These are phyloP conservation scores for Stichopus chloronotus DNA, from an alignment of 35 echinoderm and acorn worm genomes.

Conservation along the genomic window DNA sequence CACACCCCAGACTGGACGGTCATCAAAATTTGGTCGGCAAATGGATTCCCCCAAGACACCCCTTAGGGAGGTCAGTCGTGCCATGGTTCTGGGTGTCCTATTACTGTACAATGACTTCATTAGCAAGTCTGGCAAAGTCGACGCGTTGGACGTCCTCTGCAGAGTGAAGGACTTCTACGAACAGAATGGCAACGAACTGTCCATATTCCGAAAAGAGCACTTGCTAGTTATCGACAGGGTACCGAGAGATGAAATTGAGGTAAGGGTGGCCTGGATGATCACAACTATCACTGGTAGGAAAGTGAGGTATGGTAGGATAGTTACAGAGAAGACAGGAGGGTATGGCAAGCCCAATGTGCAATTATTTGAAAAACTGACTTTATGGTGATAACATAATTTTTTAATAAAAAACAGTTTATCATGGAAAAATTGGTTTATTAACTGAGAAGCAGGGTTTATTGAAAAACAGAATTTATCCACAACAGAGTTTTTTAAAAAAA, in stretches of 20 bases:
- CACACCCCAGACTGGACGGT: background rate
- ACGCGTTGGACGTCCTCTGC: constrained; percentile 60
- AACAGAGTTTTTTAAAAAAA: too few relatives aligned
- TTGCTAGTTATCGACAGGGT: constrained; percentile 49
- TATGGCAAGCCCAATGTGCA: too few relatives aligned
- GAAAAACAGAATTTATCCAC: too few relatives aligned
- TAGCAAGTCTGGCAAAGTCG: constrained; percentile 66
- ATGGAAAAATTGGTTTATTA: too few relatives aligned
- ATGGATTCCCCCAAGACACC: background rate
- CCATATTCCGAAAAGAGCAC: constrained; percentile 9
- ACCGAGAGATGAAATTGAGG: constrained; percentile 68
- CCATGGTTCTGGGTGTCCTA: background rate
- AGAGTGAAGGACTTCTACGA: constrained; percentile 42
- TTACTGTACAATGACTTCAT: constrained; percentile 60
- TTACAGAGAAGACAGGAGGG: too few relatives aligned
- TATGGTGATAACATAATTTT: too few relatives aligned
- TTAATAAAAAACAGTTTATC: too few relatives aligned
- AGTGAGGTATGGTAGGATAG: background rate
- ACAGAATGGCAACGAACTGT: background rate
- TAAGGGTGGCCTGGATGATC: constrained; percentile 3
- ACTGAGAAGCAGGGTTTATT: too few relatives aligned
- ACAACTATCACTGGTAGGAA: background rate
- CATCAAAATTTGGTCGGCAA: too few relatives aligned
- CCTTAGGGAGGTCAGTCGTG: background rate
- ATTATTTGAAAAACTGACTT: too few relatives aligned